Conservation (phyloP, 2,797 vertebrate species). For the Gymnopithys bicolor region DNA sequence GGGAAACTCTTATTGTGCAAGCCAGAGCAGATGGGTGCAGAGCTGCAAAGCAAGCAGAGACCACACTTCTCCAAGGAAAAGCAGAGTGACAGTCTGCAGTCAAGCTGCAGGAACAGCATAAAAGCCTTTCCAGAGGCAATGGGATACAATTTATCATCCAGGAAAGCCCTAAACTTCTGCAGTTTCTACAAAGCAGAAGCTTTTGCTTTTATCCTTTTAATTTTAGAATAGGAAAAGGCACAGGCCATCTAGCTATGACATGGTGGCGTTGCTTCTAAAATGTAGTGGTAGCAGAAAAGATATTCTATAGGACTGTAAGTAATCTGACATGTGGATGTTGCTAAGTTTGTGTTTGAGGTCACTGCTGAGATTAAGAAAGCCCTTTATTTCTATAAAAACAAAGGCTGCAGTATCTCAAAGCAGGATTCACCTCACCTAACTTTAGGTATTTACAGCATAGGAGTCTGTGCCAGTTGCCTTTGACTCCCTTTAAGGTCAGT, state of each 20-base stretch:
- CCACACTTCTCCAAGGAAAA: background rate
- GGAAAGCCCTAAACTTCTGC: background rate
- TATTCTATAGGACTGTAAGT: background rate
- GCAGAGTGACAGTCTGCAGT: background rate
- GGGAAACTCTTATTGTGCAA: background rate
- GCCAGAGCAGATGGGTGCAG: background rate
- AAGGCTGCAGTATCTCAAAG: background rate
- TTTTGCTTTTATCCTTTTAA: background rate
- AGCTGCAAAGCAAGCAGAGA: background rate
- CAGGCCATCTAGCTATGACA: fast-evolving
- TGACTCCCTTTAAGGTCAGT: background rate
- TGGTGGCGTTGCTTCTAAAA: background rate
- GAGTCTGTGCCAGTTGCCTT: background rate
- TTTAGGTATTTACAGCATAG: fast-evolving
- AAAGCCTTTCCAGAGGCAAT: background rate
- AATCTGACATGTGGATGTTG: background rate
- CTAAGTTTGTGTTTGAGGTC: background rate
- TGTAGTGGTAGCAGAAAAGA: background rate
- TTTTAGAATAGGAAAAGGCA: background rate
- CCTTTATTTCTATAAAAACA: background rate
- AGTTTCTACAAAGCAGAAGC: background rate
- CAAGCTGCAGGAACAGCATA: slow-evolving; percentile 1
- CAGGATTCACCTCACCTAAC: background rate
- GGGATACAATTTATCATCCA: background rate
- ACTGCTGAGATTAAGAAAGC: background rate